Evolutionary conservation across 2,797 vertebrate genomes (phyloP), one percentile per base, ranked within the genome.

Genomic region (Neomorphus geoffroyi): DNA sequence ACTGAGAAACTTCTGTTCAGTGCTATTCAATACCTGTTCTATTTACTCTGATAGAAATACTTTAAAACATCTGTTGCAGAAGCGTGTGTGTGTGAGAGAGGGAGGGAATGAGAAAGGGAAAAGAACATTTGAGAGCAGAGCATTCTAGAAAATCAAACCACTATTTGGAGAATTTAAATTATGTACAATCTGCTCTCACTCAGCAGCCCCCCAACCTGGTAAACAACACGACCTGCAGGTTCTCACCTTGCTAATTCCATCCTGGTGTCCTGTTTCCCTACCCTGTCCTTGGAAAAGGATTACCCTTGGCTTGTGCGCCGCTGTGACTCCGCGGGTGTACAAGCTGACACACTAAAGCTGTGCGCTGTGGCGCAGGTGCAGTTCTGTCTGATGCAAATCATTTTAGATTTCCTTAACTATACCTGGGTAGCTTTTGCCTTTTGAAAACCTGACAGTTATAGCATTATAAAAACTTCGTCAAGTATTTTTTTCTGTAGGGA

Each of bases 271-370:
- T 35, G 6, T 72, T 58, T 58, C 62, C 13, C 33, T 18, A 32
- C 45, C 27, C 26, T 48, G 19, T 28, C 54, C 24, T 77, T 85
- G 37, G 58, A 60, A 22, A 13, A 26, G 58, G 27, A 45, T 79
- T 69, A 3, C 8, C 4, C 26, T 30, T 1, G 5, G 30, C 41
- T 53, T 43, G 10, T 61, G 54, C 3, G 3, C 16, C 48, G 35
- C 71, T 71, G 30, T 18, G 33, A 0, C 37, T 12, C 0, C 0
- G 0, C 16, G 21, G 35, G 18, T 35, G 22, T 54, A 39, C 62
- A 77, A 74, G 48, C 24, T 60, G 24, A 26, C 13, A 3, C 7
- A 18, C 26, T 65, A 33, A 39, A 83, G 32, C 67, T 57, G 5
- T 57, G 13, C 14, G 6, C 33, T 71, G 41, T 30, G n/a, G 9